Conservation (phyloP, 2,888 invertebrate genomes). For the Plemyria rubiginata region DNA sequence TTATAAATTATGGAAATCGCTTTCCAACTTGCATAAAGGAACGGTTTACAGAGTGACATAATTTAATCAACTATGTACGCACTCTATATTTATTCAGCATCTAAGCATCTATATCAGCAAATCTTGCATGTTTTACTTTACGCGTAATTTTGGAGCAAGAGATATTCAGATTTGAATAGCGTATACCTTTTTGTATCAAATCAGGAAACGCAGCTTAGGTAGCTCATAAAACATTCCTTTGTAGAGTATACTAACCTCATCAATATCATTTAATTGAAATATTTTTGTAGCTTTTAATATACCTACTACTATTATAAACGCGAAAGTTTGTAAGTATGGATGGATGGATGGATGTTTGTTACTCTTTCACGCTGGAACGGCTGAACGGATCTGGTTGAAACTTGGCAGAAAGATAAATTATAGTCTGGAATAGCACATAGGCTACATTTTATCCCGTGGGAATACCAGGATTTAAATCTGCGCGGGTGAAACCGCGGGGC, state of each 20-base stretch:
- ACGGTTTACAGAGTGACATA: conserved; percentile 26
- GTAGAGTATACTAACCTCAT: conserved; percentile 23
- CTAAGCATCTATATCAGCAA: conserved; percentile 36
- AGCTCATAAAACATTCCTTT: conserved; percentile 33
- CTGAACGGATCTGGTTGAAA: too few species aligned
- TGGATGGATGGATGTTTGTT: too few species aligned
- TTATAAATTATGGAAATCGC: conserved; percentile 25
- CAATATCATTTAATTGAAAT: too few species aligned
- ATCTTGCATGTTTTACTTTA: conserved; percentile 31
- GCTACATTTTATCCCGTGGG: too few species aligned
- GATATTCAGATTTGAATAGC: conserved; percentile 33
- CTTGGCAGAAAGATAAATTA: too few species aligned
- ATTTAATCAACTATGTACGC: conserved; percentile 36
- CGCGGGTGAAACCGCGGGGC: too few species aligned
- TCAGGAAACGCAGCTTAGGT: conserved; percentile 27
- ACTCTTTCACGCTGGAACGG: too few species aligned
- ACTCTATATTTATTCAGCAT: conserved; percentile 43
- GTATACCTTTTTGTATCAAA: conserved; percentile 25
- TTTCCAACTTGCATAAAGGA: conserved; percentile 21
- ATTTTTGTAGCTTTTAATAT: too few species aligned
- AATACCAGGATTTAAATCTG: too few species aligned
- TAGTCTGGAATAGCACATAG: too few species aligned
- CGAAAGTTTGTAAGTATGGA: too few species aligned
- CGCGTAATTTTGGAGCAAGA: conserved; percentile 32
- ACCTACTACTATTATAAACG: too few species aligned